Evolutionary conservation across 1,140 invertebrate genomes (phyloP).

Genomic region (Saccostrea cuccullata): DNA sequence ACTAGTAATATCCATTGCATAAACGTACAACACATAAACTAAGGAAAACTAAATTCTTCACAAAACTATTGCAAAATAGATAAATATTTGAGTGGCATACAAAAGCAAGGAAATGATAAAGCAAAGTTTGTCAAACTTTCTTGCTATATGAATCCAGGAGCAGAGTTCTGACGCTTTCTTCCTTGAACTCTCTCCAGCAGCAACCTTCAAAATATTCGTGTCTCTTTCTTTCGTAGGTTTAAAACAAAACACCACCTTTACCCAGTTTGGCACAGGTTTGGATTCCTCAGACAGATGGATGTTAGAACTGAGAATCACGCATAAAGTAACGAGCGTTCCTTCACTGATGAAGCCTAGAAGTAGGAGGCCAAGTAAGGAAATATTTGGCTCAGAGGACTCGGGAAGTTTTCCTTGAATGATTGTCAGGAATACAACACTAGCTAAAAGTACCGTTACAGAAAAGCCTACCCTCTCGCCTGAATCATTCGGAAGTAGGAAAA

Average conservation of each 20-base stretch:
- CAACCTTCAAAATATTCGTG: not conserved
- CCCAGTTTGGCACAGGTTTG: not conserved
- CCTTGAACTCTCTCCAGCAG: not conserved
- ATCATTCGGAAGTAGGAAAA: constrained; percentile 48
- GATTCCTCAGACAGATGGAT: not conserved
- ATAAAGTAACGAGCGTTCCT: not conserved
- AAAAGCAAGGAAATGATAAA: not conserved
- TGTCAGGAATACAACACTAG: constrained; percentile 45
- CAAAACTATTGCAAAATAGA: not conserved
- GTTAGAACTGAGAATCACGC: constrained; percentile 1
- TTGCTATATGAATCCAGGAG: not conserved
- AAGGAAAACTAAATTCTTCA: too few species aligned
- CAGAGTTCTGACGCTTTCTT: not conserved
- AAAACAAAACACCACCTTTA: not conserved
- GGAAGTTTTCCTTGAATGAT: constrained; percentile 42
- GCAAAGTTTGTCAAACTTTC: not conserved
- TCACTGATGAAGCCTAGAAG: not conserved
- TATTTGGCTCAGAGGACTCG: constrained; percentile 35
- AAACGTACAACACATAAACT: too few species aligned
- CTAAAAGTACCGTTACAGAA: constrained; percentile 44
- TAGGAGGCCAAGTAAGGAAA: not conserved
- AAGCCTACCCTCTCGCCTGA: constrained; percentile 47
- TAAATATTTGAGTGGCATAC: not conserved
- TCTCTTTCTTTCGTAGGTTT: not conserved
- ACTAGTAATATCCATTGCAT: too few species aligned